Conservation (phyloP, 2,797 vertebrate genomes). For the Sciurus vulgaris region DNA sequence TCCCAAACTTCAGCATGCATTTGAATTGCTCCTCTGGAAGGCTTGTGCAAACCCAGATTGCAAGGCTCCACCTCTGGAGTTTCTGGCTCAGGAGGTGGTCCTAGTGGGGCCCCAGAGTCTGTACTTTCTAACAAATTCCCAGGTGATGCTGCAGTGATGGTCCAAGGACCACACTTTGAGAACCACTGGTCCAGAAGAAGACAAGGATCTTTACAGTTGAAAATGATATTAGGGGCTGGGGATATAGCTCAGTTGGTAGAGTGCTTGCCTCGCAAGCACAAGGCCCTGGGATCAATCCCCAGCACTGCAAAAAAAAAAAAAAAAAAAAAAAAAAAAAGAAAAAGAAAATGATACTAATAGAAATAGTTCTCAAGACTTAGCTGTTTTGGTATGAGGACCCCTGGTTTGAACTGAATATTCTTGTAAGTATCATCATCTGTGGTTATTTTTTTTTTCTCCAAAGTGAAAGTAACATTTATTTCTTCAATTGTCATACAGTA, state of each 20-base stretch:
- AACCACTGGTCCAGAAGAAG: background rate
- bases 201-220: background rate
- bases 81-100: background rate
- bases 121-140: background rate
- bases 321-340: too few species aligned
- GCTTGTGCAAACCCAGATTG: background rate
- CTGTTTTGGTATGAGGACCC: background rate
- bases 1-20: background rate
- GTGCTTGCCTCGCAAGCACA: too few species aligned
- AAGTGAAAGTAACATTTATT: background rate
- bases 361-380: background rate
- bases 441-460: background rate
- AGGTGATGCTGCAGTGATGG: too few species aligned
- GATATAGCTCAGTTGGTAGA: too few species aligned
- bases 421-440: background rate
- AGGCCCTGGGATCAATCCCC: too few species aligned
- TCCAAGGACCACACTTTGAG: background rate
- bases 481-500: background rate
- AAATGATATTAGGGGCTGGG: too few species aligned
- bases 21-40: background rate
- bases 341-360: background rate
- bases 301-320: too few species aligned
- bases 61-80: background rate
- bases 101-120: background rate
- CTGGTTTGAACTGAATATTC: background rate